A percentile compares a stretch with the other conserved stretches of the same genome.
phyloP scores from a whole-genome alignment of 2,888 invertebrate genomes.

The Hemistola chrysoprasaria region DNA sequence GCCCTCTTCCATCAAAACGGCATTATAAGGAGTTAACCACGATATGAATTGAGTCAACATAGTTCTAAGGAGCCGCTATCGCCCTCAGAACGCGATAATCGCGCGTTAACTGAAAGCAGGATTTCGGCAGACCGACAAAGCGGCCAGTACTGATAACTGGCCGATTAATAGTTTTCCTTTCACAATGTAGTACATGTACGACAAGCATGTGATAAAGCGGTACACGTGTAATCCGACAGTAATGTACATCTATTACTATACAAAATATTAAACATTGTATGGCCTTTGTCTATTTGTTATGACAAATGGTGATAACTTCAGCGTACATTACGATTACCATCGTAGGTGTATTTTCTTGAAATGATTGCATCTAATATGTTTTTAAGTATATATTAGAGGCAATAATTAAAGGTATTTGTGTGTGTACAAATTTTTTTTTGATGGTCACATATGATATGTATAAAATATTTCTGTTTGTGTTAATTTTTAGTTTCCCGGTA shows the following conservation, averaged over 20 bases:
- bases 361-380: too few species aligned
- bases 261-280: background rate
- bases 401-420: too few species aligned
- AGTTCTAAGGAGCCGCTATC: slow-evolving; percentile 76
- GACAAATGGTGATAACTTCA: too few species aligned
- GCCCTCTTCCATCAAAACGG: slow-evolving; percentile 73
- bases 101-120: slow-evolving; percentile 67
- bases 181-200: slow-evolving; percentile 58
- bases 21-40: slow-evolving; percentile 69
- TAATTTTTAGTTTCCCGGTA: too few species aligned
- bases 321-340: too few species aligned
- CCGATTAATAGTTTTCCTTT: slow-evolving; percentile 75
- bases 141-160: slow-evolving; percentile 57
- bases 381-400: too few species aligned
- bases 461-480: too few species aligned
- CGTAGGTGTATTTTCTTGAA: too few species aligned
- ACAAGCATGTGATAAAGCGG: slow-evolving; percentile 61
- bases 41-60: slow-evolving; percentile 60
- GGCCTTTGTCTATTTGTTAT: too few species aligned
- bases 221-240: slow-evolving; percentile 57
- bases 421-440: too few species aligned
- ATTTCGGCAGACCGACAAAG: slow-evolving; percentile 79
- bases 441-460: too few species aligned
- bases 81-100: slow-evolving; percentile 56
- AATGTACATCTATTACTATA: slow-evolving; percentile 14